Evolutionary conservation across 2,797 vertebrate species (phyloP), one percentile per base, ranked within the genome.

Genomic region (Sebastes glaucus): DNA sequence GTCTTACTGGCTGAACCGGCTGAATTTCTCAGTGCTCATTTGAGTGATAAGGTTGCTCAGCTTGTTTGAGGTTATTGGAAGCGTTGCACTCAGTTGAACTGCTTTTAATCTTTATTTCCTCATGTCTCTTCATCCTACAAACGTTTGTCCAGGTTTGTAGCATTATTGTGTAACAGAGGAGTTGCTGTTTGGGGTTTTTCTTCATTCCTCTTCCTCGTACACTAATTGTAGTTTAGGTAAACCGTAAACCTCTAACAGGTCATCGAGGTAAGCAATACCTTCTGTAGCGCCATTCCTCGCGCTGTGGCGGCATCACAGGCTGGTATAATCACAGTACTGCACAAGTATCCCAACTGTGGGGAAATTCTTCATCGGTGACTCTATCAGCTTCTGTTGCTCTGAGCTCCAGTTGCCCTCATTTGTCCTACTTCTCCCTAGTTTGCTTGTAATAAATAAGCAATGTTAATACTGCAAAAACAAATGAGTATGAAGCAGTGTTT

Each of bases 1-100:
- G 87, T 80, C 61, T 80, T 68, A 68, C 88, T 46, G 42, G 86
- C 74, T 85, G 20, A 87, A 86, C 88, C 67, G 11, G 89, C 38
- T 67, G 79, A 85, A 85, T 82, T 77, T 35, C 65, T 81, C 13
- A 0, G 4, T 2, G 4, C 18, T 46, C 33, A 32, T 52, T 4
- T 18, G n/a, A 87, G 66, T 46, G 80, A 80, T 86, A 27, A 67
- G 28, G 80, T 86, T 71, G 57, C 70, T 70, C 62, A 9, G 28
- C 76, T 78, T 71, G 79, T 82, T 71, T 14, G 3, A 65, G 5
- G 16, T 27, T 67, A 20, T n/a, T 70, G 33, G 4, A 55, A 84
- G 22, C 11, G 71, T 57, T 56, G 20, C 32, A 56, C 3, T 59
- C 28, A 7, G 74, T 22, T 68, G 2, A 76, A 62, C 61, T 30